Evolutionary conservation across 2,113 vertebrate species (phyloP).

Genomic region (Albula glossodonta): DNA sequence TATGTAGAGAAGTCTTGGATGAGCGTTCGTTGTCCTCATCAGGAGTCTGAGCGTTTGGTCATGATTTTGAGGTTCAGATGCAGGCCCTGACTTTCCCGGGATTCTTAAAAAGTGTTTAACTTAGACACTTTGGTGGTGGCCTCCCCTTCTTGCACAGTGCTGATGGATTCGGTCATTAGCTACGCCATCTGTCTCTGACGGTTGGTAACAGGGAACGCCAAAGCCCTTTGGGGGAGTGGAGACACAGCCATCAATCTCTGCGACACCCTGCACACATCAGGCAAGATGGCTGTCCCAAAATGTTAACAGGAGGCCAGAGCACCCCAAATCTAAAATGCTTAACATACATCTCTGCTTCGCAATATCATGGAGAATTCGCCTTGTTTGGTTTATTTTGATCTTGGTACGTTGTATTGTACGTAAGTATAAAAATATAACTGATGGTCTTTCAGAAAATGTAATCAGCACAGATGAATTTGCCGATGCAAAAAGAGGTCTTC

Average conservation of each 20-base stretch:
- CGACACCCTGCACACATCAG: slow-evolving; percentile 44
- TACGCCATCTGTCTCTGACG: slow-evolving; percentile 61
- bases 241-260: slow-evolving; percentile 48
- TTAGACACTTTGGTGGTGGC: not conserved
- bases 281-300: slow-evolving; percentile 6
- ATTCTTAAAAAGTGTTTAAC: slow-evolving; percentile 19
- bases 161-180: slow-evolving; percentile 61
- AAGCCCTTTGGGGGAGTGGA: slow-evolving; percentile 23
- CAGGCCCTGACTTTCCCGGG: not conserved
- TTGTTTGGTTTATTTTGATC: too few relatives aligned
- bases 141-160: slow-evolving; percentile 44
- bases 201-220: slow-evolving; percentile 42
- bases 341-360: too few relatives aligned
- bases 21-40: not conserved
- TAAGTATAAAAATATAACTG: not conserved
- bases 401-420: not conserved
- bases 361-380: too few relatives aligned
- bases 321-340: not conserved
- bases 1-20: not conserved
- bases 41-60: not conserved
- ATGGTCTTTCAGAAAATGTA: not conserved
- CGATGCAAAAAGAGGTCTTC: not conserved
- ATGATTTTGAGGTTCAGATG: not conserved
- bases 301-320: not conserved
- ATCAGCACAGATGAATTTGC: not conserved